phyloP scores from a whole-genome alignment of 2,113 vertebrate species.

The Mesembrinibis cayennensis region DNA sequence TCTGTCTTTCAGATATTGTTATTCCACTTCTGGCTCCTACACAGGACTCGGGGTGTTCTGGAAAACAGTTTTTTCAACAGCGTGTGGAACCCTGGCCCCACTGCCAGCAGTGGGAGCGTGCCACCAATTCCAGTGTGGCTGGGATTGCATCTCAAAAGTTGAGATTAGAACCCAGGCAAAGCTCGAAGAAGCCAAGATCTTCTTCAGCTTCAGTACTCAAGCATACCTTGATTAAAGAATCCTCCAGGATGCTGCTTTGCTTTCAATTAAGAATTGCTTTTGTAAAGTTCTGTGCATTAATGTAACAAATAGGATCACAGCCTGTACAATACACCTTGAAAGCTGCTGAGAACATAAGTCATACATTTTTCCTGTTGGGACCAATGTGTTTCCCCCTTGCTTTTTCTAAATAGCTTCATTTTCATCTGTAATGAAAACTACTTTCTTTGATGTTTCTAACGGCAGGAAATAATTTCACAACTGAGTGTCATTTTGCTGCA shows the following conservation, averaged over 20 bases:
- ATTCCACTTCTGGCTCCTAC: constrained; percentile 13
- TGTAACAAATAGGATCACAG: not conserved
- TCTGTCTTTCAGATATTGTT: constrained; percentile 9
- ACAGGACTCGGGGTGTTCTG: not conserved
- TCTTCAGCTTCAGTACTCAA: not conserved
- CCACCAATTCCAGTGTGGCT: not conserved
- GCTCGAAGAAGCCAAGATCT: not conserved
- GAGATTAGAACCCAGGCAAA: not conserved
- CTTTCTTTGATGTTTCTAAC: constrained; percentile 51
- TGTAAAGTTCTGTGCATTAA: not conserved
- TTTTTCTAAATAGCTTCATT: not conserved
- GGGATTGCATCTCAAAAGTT: not conserved
- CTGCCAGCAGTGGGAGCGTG: not conserved
- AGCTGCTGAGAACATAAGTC: not conserved
- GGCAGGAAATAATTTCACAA: constrained; percentile 56
- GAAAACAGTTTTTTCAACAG: not conserved
- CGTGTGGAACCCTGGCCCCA: not conserved
- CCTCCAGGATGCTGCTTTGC: not conserved
- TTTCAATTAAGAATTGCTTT: not conserved
- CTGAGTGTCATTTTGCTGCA: constrained; percentile 15
- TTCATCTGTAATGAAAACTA: not conserved
- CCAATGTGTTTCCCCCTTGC: constrained; percentile 5
- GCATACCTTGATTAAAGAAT: not conserved
- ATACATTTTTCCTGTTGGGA: constrained; percentile 9
- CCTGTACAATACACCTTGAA: not conserved